Evolutionary conservation across 1,140 invertebrate genomes (phyloP).

Genomic region (Eurosta solidaginis): DNA sequence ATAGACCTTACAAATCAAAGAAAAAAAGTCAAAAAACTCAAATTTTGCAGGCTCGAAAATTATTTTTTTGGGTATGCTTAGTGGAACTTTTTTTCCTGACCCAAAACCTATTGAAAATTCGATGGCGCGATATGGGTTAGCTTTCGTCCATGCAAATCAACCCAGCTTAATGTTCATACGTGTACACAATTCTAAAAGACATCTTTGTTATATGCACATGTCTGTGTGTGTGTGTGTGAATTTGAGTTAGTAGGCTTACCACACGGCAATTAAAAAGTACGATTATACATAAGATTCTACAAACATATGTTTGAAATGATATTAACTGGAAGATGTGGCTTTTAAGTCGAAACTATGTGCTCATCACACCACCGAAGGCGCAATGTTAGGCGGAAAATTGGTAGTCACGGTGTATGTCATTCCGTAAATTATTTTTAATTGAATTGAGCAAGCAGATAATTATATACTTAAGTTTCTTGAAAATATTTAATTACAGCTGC

Average conservation of each 20-base stretch:
- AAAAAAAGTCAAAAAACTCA: no score
- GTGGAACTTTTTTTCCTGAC: no score
- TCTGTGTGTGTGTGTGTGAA: background rate
- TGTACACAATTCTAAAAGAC: no score
- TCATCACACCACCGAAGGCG: background rate
- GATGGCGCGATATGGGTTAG: no score
- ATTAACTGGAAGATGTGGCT: no score
- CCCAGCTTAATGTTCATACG: no score
- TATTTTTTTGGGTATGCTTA: no score
- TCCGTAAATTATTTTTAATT: constrained; percentile 22
- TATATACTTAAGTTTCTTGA: constrained; percentile 22
- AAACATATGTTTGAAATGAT: background rate
- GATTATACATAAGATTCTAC: background rate
- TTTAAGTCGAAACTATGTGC: no score
- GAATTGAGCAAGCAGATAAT: constrained; percentile 26
- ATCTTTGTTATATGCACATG: background rate
- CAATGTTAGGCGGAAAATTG: background rate
- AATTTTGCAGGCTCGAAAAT: no score
- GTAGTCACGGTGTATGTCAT: constrained; percentile 1
- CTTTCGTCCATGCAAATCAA: no score
- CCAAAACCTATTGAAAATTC: no score
- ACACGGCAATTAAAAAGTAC: background rate
- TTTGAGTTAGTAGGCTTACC: background rate
- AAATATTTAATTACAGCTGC: constrained; percentile 20
- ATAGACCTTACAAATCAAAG: no score